phyloP scores from a whole-genome alignment of 1,140 invertebrate genomes.

The Laupala kohalensis region DNA sequence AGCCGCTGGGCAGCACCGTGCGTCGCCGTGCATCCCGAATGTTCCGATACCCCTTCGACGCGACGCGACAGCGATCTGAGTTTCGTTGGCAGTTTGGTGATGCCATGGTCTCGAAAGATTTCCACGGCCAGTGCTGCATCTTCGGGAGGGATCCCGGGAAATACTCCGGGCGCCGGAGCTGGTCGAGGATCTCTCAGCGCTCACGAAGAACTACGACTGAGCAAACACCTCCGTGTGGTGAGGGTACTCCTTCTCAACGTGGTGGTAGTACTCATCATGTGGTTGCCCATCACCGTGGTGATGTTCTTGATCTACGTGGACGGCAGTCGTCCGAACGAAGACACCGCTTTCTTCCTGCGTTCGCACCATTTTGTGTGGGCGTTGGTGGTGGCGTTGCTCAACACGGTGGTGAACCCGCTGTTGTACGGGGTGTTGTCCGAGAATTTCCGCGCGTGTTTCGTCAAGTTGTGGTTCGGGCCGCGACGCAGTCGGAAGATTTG shows the following conservation, averaged over 20 bases:
- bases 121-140: neutral
- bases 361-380: constrained; percentile 41
- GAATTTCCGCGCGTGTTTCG: constrained; percentile 49
- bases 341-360: constrained; percentile 32
- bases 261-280: constrained; percentile 41
- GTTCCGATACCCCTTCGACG: constrained; percentile 8
- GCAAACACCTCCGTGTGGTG: constrained; percentile 41
- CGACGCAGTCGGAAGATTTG: neutral
- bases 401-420: constrained; percentile 64
- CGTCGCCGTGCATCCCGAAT: constrained; percentile 27
- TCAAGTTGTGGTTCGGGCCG: constrained; percentile 25
- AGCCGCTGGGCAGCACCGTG: constrained; percentile 35
- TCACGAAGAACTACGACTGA: constrained; percentile 36
- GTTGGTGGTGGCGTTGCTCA: constrained; percentile 46
- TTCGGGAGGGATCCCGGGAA: constrained; percentile 15
- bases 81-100: constrained; percentile 31
- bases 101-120: constrained; percentile 28
- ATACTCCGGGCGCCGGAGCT: too few relatives aligned
- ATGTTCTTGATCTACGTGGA: constrained; percentile 43
- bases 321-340: constrained; percentile 33
- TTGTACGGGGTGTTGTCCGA: constrained; percentile 66
- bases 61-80: constrained; percentile 35
- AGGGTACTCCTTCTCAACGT: constrained; percentile 41
- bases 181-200: constrained; percentile 35
- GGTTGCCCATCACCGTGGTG: constrained; percentile 41